phyloP scores from a whole-genome alignment of 2,888 invertebrate genomes.

The Psylliodes chrysocephalus region DNA sequence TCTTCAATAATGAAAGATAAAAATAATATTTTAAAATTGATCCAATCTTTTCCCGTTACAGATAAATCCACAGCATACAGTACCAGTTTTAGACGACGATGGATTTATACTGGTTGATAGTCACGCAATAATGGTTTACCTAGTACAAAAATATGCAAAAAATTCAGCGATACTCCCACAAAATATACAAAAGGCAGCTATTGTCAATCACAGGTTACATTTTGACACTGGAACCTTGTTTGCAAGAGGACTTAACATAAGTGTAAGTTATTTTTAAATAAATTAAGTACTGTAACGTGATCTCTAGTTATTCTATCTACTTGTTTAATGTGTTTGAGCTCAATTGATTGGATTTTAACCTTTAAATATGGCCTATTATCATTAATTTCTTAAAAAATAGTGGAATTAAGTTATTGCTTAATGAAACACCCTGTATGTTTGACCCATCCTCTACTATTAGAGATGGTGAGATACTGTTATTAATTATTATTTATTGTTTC shows the following conservation, averaged over 20 bases:
- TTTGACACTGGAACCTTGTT: constrained; percentile 61
- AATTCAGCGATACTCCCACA: constrained; percentile 67
- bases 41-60: too few species aligned
- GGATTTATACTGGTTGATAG: constrained; percentile 65
- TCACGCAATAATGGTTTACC: constrained; percentile 65
- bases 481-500: too few species aligned
- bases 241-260: constrained; percentile 48
- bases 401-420: too few species aligned
- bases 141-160: constrained; percentile 67
- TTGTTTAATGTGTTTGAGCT: too few species aligned
- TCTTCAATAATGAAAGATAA: too few species aligned
- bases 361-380: too few species aligned
- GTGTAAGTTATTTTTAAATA: constrained; percentile 50
- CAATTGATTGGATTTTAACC: too few species aligned
- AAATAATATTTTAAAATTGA: too few species aligned
- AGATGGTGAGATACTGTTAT: too few species aligned
- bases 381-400: background rate
- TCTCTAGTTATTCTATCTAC: too few species aligned
- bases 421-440: too few species aligned
- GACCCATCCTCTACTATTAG: too few species aligned
- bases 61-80: constrained; percentile 65
- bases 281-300: background rate
- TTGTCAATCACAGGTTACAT: constrained; percentile 66
- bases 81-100: constrained; percentile 68
- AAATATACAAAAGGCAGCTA: constrained; percentile 65